Percentiles rank a stretch among this genome's conserved stretches.
Evolutionary conservation across 2,888 invertebrate genomes (phyloP).

Genomic region (Calameuta idolon): DNA sequence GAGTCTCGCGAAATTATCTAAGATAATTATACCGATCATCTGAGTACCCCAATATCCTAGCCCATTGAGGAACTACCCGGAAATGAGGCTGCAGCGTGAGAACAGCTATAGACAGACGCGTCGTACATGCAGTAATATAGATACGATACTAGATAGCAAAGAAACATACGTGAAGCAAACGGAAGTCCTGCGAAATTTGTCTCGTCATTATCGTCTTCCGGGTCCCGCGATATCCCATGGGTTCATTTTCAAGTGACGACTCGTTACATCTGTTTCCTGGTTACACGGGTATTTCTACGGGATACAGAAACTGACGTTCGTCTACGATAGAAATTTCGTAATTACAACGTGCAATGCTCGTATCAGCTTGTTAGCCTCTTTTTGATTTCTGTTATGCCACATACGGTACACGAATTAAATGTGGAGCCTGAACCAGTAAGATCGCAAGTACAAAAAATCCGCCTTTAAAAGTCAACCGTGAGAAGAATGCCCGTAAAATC

Average conservation of each 20-base stretch:
- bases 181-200: background rate
- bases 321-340: no score
- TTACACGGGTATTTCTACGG: background rate
- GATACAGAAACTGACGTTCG: background rate
- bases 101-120: background rate
- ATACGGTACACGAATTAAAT: background rate
- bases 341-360: no score
- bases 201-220: background rate
- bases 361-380: no score
- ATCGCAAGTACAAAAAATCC: background rate
- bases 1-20: background rate
- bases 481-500: background rate
- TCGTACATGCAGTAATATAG: background rate
- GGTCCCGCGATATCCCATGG: background rate
- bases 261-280: background rate
- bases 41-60: background rate
- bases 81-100: conserved; percentile 2
- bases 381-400: background rate
- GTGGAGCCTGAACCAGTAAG: background rate
- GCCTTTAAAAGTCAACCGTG: background rate
- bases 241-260: background rate
- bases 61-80: background rate
- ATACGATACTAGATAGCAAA: background rate
- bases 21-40: background rate
- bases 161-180: background rate